A percentile compares a stretch with the other conserved stretches of the same genome.
Conservation (phyloP, 2,113 vertebrate species). For the Hippolais icterina region DNA sequence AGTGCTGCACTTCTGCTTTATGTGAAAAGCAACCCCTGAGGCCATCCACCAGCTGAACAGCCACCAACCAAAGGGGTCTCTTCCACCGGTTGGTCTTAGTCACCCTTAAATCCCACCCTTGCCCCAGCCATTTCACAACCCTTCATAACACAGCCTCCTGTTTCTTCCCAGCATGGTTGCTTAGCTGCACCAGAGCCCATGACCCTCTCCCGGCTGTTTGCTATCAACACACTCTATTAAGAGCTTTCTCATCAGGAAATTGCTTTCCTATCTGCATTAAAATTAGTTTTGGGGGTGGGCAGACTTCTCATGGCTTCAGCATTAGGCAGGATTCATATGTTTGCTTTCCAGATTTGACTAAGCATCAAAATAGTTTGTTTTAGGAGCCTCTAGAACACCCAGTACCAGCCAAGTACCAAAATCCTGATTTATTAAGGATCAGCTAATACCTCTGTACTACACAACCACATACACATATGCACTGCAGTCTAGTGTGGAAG, state of each 20-base stretch:
- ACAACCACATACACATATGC: not conserved
- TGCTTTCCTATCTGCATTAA: constrained; percentile 8
- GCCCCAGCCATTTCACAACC: not conserved
- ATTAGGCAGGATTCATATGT: not conserved
- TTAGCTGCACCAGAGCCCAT: not conserved
- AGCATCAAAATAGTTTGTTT: not conserved
- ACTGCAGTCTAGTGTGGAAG: not conserved
- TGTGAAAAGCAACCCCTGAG: not conserved
- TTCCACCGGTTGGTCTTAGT: not conserved
- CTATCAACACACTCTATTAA: not conserved
- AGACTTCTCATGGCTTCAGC: not conserved
- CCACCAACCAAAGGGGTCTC: not conserved
- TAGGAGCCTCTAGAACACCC: not conserved
- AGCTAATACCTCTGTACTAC: not conserved
- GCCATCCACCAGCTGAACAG: not conserved
- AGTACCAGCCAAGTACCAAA: not conserved
- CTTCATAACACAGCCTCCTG: not conserved
- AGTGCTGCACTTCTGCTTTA: not conserved
- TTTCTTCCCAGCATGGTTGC: not conserved
- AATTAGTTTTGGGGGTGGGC: not conserved
- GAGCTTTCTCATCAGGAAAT: constrained; percentile 18
- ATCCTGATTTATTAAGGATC: not conserved
- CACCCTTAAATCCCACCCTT: not conserved
- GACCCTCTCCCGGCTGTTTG: not conserved
- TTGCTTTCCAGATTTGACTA: constrained; percentile 21